A percentile compares a stretch with the other conserved stretches of the same genome.
These are phyloP conservation scores for Lucilia cuprina DNA, from an alignment of 1,140 invertebrate genomes.

Conservation along the genomic window DNA sequence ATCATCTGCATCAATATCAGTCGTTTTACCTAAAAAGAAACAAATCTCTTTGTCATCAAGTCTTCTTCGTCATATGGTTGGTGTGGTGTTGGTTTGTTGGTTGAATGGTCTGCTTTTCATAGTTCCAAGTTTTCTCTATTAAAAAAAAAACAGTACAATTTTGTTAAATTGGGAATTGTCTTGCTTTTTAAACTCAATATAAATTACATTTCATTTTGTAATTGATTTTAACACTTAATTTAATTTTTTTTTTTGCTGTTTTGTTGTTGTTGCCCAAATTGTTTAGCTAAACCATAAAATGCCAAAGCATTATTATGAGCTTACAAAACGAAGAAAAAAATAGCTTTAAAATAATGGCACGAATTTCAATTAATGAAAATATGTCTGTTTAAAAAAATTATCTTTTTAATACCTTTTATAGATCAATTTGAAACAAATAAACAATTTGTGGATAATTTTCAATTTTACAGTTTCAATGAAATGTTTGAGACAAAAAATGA, in stretches of 20 bases:
- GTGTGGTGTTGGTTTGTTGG: too few species aligned
- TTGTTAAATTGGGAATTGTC: background rate
- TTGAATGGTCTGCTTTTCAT: background rate
- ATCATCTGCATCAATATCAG: background rate
- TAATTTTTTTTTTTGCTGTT: background rate
- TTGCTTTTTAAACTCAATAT: background rate
- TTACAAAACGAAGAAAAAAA: background rate
- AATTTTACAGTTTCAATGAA: too few species aligned
- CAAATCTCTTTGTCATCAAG: too few species aligned
- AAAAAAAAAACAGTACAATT: background rate
- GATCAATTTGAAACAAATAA: background rate
- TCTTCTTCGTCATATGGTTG: too few species aligned
- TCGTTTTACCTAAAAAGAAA: too few species aligned
- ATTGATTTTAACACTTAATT: background rate
- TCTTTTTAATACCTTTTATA: background rate
- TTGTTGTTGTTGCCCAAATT: background rate
- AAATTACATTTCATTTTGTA: background rate
- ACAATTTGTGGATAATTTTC: background rate
- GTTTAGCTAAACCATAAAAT: background rate
- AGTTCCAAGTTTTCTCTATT: background rate
- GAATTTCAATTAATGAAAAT: constrained; percentile 15
- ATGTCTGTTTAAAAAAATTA: background rate
- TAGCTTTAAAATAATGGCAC: background rate
- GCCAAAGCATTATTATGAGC: background rate
- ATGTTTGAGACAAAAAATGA: too few species aligned